These are phyloP conservation scores for Lepus timidus DNA, from an alignment of 2,113 vertebrate species.

Conservation along the genomic window DNA sequence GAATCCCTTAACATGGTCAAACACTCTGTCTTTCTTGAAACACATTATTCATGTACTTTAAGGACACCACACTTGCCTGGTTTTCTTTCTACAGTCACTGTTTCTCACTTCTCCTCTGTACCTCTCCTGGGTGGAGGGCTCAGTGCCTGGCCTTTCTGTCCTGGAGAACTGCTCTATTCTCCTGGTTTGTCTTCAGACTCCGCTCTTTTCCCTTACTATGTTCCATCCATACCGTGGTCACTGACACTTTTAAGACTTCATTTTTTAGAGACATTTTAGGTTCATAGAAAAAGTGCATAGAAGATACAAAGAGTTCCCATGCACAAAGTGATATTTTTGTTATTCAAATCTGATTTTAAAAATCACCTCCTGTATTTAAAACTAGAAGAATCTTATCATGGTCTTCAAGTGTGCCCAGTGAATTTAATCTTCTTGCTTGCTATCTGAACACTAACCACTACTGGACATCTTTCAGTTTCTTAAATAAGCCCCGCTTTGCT, in stretches of 20 bases:
- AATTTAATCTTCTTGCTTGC: not conserved
- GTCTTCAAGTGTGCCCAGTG: not conserved
- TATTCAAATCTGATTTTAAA: not conserved
- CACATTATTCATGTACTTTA: no score
- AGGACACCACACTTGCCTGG: not conserved
- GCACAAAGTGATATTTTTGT: not conserved
- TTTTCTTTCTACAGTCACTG: not conserved
- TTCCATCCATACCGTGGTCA: not conserved
- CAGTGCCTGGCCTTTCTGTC: not conserved
- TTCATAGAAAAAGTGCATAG: not conserved
- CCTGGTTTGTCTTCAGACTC: not conserved
- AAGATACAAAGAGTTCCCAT: not conserved
- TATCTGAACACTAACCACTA: not conserved
- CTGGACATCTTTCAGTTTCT: not conserved
- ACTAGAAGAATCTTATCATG: not conserved
- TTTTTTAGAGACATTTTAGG: conserved; percentile 2
- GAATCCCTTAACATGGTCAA: not conserved
- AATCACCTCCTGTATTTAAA: not conserved
- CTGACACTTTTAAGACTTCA: not conserved
- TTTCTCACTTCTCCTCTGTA: not conserved
- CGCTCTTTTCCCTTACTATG: not conserved
- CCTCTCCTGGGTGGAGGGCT: not conserved
- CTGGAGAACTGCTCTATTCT: not conserved
- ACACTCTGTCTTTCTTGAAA: not conserved
- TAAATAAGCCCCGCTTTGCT: not conserved